phyloP scores from a whole-genome alignment of 2,113 vertebrate genomes.

The Leuciscus idus region DNA sequence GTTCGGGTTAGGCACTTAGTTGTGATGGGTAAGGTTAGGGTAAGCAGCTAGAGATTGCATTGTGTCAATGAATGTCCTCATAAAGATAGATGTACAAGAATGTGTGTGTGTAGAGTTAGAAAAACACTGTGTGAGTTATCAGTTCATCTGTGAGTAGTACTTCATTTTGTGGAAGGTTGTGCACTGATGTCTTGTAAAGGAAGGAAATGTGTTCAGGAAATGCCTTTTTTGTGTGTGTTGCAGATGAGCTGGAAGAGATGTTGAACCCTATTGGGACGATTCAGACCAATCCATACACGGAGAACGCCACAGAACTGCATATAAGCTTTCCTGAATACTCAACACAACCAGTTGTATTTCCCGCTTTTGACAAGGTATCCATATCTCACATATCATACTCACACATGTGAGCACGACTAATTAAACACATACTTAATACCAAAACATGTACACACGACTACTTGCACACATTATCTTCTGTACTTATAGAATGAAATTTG shows the following conservation, averaged over 20 bases:
- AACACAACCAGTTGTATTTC: slow-evolving; percentile 84
- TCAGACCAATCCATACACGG: slow-evolving; percentile 94
- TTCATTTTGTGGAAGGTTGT: background rate
- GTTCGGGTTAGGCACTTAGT: no score
- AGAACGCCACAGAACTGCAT: slow-evolving; percentile 93
- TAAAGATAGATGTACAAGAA: no score
- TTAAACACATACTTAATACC: background rate
- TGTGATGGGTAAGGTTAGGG: no score
- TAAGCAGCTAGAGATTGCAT: no score
- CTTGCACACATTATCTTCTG: background rate
- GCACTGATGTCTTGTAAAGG: slow-evolving; percentile 14
- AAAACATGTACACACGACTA: background rate
- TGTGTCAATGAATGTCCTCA: no score
- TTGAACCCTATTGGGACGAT: slow-evolving; percentile 97
- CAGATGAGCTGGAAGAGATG: slow-evolving; percentile 99
- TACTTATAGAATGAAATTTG: background rate
- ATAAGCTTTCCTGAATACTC: slow-evolving; percentile 90
- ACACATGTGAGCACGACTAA: background rate
- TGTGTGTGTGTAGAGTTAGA: background rate
- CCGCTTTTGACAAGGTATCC: slow-evolving; percentile 95
- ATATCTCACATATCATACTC: background rate
- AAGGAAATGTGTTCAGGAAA: slow-evolving; percentile 13
- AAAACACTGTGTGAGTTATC: background rate
- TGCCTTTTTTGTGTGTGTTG: slow-evolving; percentile 18
- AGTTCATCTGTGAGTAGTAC: background rate